Evolutionary conservation across 1,140 invertebrate genomes (phyloP).

Genomic region (Condylostylus longicornis): DNA sequence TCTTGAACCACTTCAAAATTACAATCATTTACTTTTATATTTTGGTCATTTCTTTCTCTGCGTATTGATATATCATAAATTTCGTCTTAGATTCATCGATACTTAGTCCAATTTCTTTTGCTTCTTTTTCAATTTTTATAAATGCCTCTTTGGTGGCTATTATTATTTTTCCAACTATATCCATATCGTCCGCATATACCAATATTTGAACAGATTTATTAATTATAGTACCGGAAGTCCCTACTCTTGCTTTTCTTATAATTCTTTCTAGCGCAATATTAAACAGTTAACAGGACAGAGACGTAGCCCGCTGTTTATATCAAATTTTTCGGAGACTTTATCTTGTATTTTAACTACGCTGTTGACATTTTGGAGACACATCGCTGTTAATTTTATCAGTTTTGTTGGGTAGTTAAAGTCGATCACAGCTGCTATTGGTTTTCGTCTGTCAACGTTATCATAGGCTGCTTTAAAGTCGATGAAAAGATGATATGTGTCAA

Average conservation of each 20-base stretch:
- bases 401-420: conserved; percentile 4
- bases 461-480: conserved; percentile 11
- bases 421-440: background rate
- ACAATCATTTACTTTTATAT: background rate
- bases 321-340: conserved; percentile 2
- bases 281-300: conserved; percentile 7
- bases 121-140: background rate
- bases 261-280: conserved; percentile 8
- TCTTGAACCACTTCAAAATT: conserved; percentile 1
- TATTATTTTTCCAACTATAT: conserved; percentile 3
- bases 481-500: conserved; percentile 8
- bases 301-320: conserved; percentile 6
- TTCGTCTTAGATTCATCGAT: background rate
- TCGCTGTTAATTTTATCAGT: conserved; percentile 2
- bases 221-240: background rate
- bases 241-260: background rate
- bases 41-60: background rate
- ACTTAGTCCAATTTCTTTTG: background rate
- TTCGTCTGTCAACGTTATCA: conserved; percentile 7
- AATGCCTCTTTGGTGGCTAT: background rate
- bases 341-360: conserved; percentile 1
- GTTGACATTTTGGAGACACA: conserved; percentile 3
- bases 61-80: background rate
- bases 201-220: background rate
- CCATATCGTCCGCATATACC: conserved; percentile 8